Percentiles rank a stretch among this genome's conserved stretches.
phyloP scores from a whole-genome alignment of 1,140 invertebrate genomes.

The Nasonia longicornis region DNA sequence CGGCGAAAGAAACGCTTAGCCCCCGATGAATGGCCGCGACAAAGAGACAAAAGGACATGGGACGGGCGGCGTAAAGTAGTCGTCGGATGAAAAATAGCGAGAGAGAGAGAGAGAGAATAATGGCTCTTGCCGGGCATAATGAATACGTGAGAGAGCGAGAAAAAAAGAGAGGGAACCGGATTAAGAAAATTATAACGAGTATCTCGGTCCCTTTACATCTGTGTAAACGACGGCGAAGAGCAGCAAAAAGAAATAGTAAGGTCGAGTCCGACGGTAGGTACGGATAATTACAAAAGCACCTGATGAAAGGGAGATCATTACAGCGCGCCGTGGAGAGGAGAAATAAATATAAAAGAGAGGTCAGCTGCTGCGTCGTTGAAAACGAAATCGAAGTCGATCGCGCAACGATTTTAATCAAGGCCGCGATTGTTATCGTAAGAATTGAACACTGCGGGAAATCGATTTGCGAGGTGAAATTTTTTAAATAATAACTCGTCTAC shows the following conservation, averaged over 20 bases:
- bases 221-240: not conserved
- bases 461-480: too few species aligned
- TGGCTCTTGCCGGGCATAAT: not conserved
- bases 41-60: not conserved
- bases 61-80: too few species aligned
- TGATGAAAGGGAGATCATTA: not conserved
- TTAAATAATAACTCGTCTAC: too few species aligned
- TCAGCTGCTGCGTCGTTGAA: too few species aligned
- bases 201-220: not conserved
- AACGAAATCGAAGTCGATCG: too few species aligned
- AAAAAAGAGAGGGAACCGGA: not conserved
- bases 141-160: not conserved
- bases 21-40: not conserved
- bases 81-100: not conserved
- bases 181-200: conserved; percentile 3
- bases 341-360: not conserved
- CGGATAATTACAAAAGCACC: not conserved
- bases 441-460: too few species aligned
- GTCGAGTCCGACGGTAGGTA: too few species aligned
- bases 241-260: not conserved
- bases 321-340: not conserved
- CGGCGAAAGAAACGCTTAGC: not conserved
- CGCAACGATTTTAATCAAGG: too few species aligned
- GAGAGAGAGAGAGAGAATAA: conserved; percentile 28
- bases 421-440: too few species aligned